Percentiles rank a stretch among this genome's conserved stretches.
These are phyloP conservation scores for Drosophila auraria DNA, from an alignment of 1,140 invertebrate species.

Conservation along the genomic window DNA sequence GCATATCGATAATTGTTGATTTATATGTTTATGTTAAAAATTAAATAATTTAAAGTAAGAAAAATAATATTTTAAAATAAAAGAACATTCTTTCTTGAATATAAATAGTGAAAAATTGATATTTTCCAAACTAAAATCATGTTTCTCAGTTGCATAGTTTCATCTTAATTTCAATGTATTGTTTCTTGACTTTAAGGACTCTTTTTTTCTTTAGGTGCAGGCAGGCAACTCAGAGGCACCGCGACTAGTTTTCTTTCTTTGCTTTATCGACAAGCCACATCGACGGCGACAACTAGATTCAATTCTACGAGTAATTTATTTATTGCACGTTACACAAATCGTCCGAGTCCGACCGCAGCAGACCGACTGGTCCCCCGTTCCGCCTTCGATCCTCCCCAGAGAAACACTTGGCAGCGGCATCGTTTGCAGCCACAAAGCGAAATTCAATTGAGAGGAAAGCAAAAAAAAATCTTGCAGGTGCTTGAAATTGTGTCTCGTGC, in stretches of 20 bases:
- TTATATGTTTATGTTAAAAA: too few relatives aligned
- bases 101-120: too few relatives aligned
- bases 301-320: constrained; percentile 75
- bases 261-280: constrained; percentile 56
- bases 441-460: constrained; percentile 65
- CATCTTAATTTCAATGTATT: fast-evolving
- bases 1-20: too few relatives aligned
- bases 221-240: constrained; percentile 33
- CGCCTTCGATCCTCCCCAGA: background rate
- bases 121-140: too few relatives aligned
- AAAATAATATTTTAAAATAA: too few relatives aligned
- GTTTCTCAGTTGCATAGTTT: too few relatives aligned
- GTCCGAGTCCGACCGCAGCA: constrained; percentile 55
- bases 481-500: constrained; percentile 69
- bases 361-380: constrained; percentile 20
- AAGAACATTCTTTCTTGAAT: too few relatives aligned
- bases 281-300: constrained; percentile 70
- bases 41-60: too few relatives aligned
- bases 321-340: constrained; percentile 77
- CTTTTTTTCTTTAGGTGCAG: background rate
- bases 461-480: constrained; percentile 69
- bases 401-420: constrained; percentile 60
- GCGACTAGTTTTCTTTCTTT: constrained; percentile 68
- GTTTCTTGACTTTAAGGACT: too few relatives aligned
- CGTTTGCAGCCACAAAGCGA: constrained; percentile 55